Base-by-base conservation (phyloP, 37 sponge, comb jelly and placozoan genomes). In the Amphimedon queenslandica region DNA sequence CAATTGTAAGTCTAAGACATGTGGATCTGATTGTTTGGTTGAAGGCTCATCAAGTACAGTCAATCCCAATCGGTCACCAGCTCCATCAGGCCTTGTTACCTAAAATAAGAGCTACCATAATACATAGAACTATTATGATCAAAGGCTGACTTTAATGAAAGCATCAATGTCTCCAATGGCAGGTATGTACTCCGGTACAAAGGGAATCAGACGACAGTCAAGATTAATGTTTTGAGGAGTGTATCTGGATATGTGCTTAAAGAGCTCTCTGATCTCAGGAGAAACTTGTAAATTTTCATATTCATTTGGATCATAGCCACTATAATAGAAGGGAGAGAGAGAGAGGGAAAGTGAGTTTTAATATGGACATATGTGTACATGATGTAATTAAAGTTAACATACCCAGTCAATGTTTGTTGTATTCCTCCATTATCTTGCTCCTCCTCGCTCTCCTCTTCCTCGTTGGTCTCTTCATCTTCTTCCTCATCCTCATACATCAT, bases 111-210 rank as follows among this genome's bases (percentile, higher is more conserved):
- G 11, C 5, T 66, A 11, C 42, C n/a, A 40, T 25, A 5, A 38
- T 73, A 27, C 8, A 73, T 57, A 56, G 5, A 71, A 24, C 3
- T 35, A 67, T 60, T 25, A 11, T 60, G 23, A 60, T 60, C 21
- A 25, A n/a, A 24, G 2, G 16, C 57, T 25, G 11, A 94, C 99
- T 82, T 94, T 98, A 55, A 94, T 67, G 73, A 94, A 98, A 18
- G 96, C 99, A 76, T 98, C 99, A 57, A 98, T 98, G 72, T 98
- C 99, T 70, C 99, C 99, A 25, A 94, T 95, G 55, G 99, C 90
- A 30, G 99, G 99, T 38, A 98, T 92, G 73, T 83, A 98, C 25
- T 94, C 99, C 2, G 99, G 99, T 28, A 98, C 86, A 75, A 98
- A 98, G 24, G 99, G 99, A 36, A 79, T 88, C 53, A 98, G 82